These are phyloP conservation scores for Noctua comes DNA, from an alignment of 2,888 invertebrate species.

Conservation along the genomic window DNA sequence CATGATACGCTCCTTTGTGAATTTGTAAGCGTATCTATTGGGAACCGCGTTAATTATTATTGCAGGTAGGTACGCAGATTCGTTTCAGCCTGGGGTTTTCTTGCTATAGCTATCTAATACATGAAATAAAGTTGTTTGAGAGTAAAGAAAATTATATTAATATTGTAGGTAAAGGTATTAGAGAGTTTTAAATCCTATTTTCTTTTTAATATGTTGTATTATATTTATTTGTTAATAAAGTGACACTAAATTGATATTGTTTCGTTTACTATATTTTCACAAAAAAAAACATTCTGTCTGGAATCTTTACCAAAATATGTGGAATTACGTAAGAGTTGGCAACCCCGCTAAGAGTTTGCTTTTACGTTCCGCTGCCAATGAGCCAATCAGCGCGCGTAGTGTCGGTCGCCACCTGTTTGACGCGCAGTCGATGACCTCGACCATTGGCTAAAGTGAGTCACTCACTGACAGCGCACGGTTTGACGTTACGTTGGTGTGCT, in stretches of 20 bases:
- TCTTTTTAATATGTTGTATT: neutral
- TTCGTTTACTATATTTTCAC: neutral
- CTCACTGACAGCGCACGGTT: constrained; percentile 20
- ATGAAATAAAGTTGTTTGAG: neutral
- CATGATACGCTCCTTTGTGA: neutral
- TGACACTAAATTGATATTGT: neutral
- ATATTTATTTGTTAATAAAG: neutral
- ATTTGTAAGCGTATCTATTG: neutral
- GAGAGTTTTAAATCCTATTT: neutral
- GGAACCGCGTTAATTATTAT: neutral
- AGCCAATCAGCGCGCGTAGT: constrained; percentile 56
- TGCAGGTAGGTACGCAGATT: neutral
- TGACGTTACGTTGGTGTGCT: constrained; percentile 10
- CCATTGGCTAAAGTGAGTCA: constrained; percentile 37
- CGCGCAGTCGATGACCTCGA: constrained; percentile 48
- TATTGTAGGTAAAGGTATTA: neutral
- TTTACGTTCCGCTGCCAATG: constrained; percentile 44
- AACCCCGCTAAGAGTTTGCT: constrained; percentile 48
- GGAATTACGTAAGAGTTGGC: constrained; percentile 28
- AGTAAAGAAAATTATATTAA: neutral
- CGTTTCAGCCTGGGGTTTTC: neutral
- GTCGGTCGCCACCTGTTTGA: constrained; percentile 28
- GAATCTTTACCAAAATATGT: neutral
- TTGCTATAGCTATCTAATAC: neutral
- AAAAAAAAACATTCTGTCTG: neutral